Evolutionary conservation across 2,113 vertebrate species (phyloP), one percentile per base, ranked within the genome.

Genomic region (Seriola dumerili): DNA sequence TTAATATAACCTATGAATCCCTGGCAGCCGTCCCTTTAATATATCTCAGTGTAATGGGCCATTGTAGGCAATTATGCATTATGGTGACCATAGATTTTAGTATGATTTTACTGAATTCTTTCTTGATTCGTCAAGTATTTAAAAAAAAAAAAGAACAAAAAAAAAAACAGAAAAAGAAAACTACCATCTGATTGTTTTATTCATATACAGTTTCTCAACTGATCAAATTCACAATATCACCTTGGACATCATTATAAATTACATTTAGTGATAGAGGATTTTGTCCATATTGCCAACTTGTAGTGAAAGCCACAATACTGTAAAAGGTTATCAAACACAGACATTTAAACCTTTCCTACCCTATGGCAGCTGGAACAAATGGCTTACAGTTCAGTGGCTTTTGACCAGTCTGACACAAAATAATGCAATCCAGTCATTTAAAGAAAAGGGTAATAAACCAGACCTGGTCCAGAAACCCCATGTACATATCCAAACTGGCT

Each of bases 381-480:
- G 52, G 11, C 21, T 55, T 23, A 23, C 52, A 55, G 19, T 55
- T 55, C 10, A 11, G 21, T 23, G 3, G 10, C 10, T 68, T 67
- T 67, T 23, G 9, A 38, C 7, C 14, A 0, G 36, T 50, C 5
- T 40, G 0, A 25, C 9, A 2, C 42, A 23, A 13, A 34, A 74
- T 14, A 48, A 38, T 38, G 3, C 0, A 72, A 4, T 38, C 0
- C n/a, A 59, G 10, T 3, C n/a, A 68, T 32, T 34, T 12, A 44
- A 68, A 71, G 16, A 17, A 11, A 73, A 10, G 21, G 5, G 0
- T 0, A 34, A 58, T n/a, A 73, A 76, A 84, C 88, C 95, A 89
- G 84, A 98, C 97, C 97, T 91, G 97, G 97, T 85, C 97, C 97
- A 11, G 97, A 99, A 72, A 99, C 97, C 4, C 97, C 97, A 88